Base-by-base conservation (phyloP, 2,113 vertebrate species). In the Pyxicephalus adspersus region DNA sequence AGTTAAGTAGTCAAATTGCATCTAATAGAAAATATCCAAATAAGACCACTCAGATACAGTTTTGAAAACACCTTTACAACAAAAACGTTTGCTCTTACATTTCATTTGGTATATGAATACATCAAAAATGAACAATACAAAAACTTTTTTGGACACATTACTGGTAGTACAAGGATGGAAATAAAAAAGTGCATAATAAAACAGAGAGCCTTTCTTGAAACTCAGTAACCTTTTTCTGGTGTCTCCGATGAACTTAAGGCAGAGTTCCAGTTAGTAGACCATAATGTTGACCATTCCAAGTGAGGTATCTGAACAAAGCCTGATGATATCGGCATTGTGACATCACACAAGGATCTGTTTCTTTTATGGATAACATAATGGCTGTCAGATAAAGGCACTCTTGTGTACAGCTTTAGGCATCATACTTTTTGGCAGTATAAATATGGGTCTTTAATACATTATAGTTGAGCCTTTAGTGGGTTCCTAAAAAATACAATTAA, bases 341-440 rank as follows among this genome's bases (percentile, higher is more conserved):
- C 88, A 86, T 86, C 88, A 89, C 87, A 82, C 83, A 85, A 87
- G 85, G 88, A 50, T 93, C 91, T 89, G 82, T 90, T 89, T 91
- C 38, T 45, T 88, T 87, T 85, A 87, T 84, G 86, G 89, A 88
- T 88, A 85, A 68, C 85, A 87, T 55, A 84, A 92, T 93, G 94
- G 93, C 90, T 92, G 90, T 94, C 94, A 92, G 90, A 92, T 93
- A 94, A 99, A 99, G 97, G 97, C 96, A 99, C 96, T 96, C 90
- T 89, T 91, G 93, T 95, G 94, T 88, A 85, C 85, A 87, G 89
- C 91, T 87, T 87, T 89, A 92, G 92, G 93, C 92, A 94, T 92
- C 93, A 92, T 93, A 89, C 92, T 93, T 92, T 74, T 87, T 95
- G 92, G 94, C 93, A 90, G 91, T 91, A 87, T 87, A 84, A 85